Evolutionary conservation across 2,113 vertebrate genomes (phyloP), one percentile per base, ranked within the genome.

Genomic region (Etia nguti): DNA sequence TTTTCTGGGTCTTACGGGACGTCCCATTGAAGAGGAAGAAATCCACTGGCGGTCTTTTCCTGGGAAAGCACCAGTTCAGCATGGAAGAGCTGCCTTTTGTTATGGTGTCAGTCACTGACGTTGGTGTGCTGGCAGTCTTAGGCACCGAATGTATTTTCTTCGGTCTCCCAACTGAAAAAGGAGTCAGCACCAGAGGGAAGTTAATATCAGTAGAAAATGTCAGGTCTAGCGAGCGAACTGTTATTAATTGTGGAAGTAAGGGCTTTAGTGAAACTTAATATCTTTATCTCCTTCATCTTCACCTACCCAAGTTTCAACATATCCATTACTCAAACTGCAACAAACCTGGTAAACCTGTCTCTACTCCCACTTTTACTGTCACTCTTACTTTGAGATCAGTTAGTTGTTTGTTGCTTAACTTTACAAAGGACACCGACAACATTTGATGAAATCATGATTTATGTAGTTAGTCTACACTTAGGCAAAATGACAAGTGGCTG

Each of bases 21-120:
- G 96, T 95, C 85, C 98, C 97, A 1, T 98, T 98, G 86, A 98
- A 97, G 90, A 98, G 98, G 95, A 99, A 99, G 89, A 99, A 97
- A 95, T 97, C 98, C 87, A 96, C 94, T 1, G 93, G 96, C 0
- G 96, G 96, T 91, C 97, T 98, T 89, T 98, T 96, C 94, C 96
- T 98, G 46, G 94, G 92, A 0, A 96, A 89, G 0, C 98, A 96
- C 98, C 98, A 98, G 94, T 96, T 97, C 86, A 97, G 93, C 94
- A 97, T 91, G 10, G 97, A 96, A 3, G 94, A 92, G 92, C 75
- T 95, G 95, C 95, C 92, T 88, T 96, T 93, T 88, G 95, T 96
- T 29, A 93, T 91, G 5, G 96, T 95, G 1, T 96, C 90, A 80
- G 95, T 92, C 1, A 79, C 83, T 26, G 93, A 79, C 57, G 92